Conservation (phyloP, 2,888 invertebrate genomes). For the Phoenoteleia sp. region DNA sequence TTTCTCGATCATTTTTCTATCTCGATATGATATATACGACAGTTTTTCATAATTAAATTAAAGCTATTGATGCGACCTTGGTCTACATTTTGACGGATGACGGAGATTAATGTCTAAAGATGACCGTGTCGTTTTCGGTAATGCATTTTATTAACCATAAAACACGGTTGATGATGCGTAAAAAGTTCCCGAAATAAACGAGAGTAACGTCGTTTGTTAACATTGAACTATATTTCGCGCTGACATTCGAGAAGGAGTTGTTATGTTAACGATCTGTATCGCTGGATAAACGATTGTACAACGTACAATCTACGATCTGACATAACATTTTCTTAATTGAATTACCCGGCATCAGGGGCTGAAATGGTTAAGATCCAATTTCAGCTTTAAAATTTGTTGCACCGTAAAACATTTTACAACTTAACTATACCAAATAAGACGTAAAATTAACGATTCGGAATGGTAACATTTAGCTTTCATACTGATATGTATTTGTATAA, state of each 20-base stretch:
- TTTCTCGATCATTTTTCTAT: neutral
- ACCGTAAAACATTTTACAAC: no score
- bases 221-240: constrained; percentile 31
- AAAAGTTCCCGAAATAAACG: constrained; percentile 45
- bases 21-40: neutral
- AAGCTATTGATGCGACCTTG: constrained; percentile 37
- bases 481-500: no score
- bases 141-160: constrained; percentile 59
- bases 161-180: constrained; percentile 38
- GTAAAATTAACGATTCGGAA: no score
- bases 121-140: constrained; percentile 4
- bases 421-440: no score
- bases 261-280: neutral
- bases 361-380: no score
- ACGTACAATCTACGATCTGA: no score
- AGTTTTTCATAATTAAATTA: constrained; percentile 20
- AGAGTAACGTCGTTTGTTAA: neutral
- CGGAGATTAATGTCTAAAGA: constrained; percentile 27
- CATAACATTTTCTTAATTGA: no score
- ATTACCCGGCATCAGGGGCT: no score
- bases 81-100: constrained; percentile 17
- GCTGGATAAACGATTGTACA: no score
- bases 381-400: no score
- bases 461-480: no score
- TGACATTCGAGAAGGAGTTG: constrained; percentile 1